Evolutionary conservation across 2,797 vertebrate genomes (phyloP).

Genomic region (Lepus townsendii): DNA sequence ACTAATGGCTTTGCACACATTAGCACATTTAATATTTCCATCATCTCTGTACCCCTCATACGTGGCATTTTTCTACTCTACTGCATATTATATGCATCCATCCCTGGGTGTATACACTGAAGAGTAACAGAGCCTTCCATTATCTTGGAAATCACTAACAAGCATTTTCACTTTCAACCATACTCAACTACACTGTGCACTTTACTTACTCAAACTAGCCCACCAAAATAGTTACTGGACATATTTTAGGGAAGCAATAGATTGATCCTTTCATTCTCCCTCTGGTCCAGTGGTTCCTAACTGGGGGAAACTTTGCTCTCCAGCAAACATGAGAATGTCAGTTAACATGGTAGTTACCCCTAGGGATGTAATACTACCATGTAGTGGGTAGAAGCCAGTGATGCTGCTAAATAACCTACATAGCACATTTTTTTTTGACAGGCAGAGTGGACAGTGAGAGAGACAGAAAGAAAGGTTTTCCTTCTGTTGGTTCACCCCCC

Average conservation of each 20-base stretch:
- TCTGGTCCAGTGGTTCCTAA: not conserved
- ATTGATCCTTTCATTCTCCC: not conserved
- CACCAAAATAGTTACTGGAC: not conserved
- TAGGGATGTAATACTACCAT: not conserved
- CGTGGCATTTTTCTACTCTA: not conserved
- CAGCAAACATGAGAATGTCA: not conserved
- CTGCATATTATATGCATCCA: not conserved
- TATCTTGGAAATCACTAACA: not conserved
- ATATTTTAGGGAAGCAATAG: not conserved
- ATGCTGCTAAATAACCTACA: not conserved
- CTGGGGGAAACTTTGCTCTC: not conserved
- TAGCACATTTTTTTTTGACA: not conserved
- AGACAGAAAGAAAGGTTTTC: too few relatives aligned
- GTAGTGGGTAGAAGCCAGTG: not conserved
- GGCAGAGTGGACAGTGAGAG: too few relatives aligned
- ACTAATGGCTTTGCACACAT: not conserved
- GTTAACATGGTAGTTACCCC: not conserved
- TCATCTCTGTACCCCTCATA: not conserved
- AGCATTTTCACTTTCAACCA: not conserved
- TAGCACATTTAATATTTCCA: not conserved
- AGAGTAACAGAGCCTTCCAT: not conserved
- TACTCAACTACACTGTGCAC: not conserved
- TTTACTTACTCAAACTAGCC: not conserved
- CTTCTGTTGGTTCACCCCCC: too few relatives aligned
- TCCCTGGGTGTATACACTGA: not conserved